Conservation (phyloP, 2,888 invertebrate genomes). For the Heteromyza rotundicornis region DNA sequence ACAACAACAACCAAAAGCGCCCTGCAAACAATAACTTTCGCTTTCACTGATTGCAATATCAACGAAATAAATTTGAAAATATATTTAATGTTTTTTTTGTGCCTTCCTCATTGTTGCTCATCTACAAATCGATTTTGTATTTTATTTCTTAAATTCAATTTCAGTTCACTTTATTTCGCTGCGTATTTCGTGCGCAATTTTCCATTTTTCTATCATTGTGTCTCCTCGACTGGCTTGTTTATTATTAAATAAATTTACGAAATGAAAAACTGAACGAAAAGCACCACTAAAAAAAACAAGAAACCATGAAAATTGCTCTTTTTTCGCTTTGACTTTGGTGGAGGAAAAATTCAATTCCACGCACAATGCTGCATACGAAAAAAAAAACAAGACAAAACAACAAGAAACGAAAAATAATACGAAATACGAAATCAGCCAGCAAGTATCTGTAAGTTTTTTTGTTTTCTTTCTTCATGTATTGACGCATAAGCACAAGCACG, state of each 20-base stretch:
- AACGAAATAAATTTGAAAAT: not conserved
- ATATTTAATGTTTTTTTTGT: not conserved
- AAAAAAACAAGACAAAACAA: not conserved
- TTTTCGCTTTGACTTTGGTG: constrained; percentile 21
- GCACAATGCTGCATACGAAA: constrained; percentile 7
- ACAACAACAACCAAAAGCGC: not conserved
- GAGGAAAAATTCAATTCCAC: constrained; percentile 39
- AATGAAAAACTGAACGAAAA: no score
- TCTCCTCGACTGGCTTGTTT: constrained; percentile 7
- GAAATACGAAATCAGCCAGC: not conserved
- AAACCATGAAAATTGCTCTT: constrained; percentile 19
- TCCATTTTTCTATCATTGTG: not conserved
- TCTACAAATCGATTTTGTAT: not conserved
- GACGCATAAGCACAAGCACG: not conserved
- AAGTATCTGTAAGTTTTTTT: constrained; percentile 1
- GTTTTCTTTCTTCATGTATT: constrained; percentile 6
- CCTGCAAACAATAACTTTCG: not conserved
- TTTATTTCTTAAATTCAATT: constrained; percentile 14
- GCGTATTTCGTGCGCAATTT: not conserved
- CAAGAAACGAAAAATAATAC: no score
- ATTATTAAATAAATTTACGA: constrained; percentile 25
- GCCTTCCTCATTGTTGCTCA: not conserved
- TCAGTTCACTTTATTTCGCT: not conserved
- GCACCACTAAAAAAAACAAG: no score
- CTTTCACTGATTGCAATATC: not conserved